Percentiles rank a stretch among this genome's conserved stretches.
Conservation (phyloP, 2,888 invertebrate genomes). For the Polydrusus pterygomalis region DNA sequence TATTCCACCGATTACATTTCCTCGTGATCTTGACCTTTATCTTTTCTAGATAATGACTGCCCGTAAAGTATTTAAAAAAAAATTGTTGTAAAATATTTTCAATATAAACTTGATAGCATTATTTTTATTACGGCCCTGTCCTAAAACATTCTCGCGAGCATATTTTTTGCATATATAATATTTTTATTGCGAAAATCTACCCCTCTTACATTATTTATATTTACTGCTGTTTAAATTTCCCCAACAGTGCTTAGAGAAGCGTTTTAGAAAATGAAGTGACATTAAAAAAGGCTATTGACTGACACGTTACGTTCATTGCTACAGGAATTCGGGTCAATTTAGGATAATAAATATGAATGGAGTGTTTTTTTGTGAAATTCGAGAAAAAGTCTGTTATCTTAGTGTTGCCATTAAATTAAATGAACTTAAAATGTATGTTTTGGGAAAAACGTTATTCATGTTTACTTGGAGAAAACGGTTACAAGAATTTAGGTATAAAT, state of each 20-base stretch:
- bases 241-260: conserved; percentile 56
- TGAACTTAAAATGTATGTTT: not conserved
- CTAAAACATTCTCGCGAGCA: conserved; percentile 55
- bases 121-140: conserved; percentile 10
- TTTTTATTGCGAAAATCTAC: conserved; percentile 63
- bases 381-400: conserved; percentile 21
- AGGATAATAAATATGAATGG: conserved; percentile 39
- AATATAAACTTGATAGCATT: not conserved
- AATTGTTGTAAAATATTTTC: too few relatives aligned
- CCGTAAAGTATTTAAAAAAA: too few relatives aligned
- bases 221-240: conserved; percentile 61
- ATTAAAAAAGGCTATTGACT: conserved; percentile 49
- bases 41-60: too few relatives aligned
- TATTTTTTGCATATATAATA: conserved; percentile 66
- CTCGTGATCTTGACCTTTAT: too few relatives aligned
- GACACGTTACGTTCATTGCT: conserved; percentile 31
- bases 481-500: too few relatives aligned
- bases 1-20: too few relatives aligned
- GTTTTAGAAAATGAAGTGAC: conserved; percentile 51
- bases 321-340: conserved; percentile 53
- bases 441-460: not conserved
- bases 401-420: conserved; percentile 22
- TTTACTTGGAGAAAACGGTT: too few relatives aligned
- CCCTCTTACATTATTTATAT: conserved; percentile 62
- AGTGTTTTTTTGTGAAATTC: conserved; percentile 19